Evolutionary conservation across 2,113 vertebrate species (phyloP).

Genomic region (Archilochus colubris): DNA sequence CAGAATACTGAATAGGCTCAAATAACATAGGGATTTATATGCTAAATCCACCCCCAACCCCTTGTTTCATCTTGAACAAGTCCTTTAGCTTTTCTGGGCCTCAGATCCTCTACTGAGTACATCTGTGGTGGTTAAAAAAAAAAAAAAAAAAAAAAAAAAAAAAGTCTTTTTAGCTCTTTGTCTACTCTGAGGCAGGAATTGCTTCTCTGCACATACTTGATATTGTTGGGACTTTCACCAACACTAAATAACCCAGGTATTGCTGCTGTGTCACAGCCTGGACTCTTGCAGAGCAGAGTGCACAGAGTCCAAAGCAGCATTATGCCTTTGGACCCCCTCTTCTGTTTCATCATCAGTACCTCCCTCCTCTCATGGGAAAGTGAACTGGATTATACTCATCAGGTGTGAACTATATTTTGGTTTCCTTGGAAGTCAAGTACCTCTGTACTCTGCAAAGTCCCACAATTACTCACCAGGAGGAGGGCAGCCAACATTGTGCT

Average conservation of each 20-base stretch:
- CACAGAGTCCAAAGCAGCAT: neutral
- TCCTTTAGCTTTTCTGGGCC: neutral
- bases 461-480: neutral
- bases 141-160: no score
- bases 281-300: neutral
- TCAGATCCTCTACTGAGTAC: neutral
- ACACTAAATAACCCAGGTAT: neutral
- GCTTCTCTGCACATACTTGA: neutral
- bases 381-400: neutral
- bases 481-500: neutral
- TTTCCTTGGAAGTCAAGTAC: constrained; percentile 35
- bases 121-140: neutral
- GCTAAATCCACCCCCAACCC: neutral
- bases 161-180: neutral
- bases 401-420: neutral
- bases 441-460: neutral
- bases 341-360: neutral
- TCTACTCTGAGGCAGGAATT: neutral
- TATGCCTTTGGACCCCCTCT: neutral
- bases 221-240: neutral
- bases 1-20: neutral
- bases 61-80: neutral
- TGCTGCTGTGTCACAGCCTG: neutral
- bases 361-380: neutral
- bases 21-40: neutral